Percentiles rank a stretch among this genome's conserved stretches.
phyloP scores from a whole-genome alignment of 2,888 invertebrate species.

The Tethea ocularis region DNA sequence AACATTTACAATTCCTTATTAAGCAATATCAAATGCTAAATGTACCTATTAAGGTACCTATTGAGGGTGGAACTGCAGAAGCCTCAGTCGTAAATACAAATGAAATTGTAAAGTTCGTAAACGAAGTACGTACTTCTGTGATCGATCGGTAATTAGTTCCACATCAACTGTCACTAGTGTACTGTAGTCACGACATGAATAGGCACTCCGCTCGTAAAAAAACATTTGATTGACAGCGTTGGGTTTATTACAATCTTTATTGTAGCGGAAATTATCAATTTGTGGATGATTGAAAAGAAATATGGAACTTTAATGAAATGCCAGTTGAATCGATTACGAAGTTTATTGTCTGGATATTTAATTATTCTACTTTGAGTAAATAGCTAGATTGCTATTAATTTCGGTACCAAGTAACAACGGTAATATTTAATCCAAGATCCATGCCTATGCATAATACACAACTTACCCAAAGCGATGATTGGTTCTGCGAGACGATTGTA shows the following conservation, averaged over 20 bases:
- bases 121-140: constrained; percentile 29
- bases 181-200: background rate
- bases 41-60: too few species aligned
- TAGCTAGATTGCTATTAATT: too few species aligned
- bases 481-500: too few species aligned
- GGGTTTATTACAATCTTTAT: background rate
- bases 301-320: background rate
- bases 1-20: background rate
- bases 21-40: background rate
- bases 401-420: too few species aligned
- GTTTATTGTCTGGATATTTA: background rate
- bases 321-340: background rate
- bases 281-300: background rate
- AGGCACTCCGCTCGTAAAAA: too few species aligned
- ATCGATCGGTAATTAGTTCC: constrained; percentile 38
- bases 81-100: constrained; percentile 6
- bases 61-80: background rate
- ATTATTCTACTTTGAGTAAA: too few species aligned
- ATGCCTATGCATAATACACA: too few species aligned
- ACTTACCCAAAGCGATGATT: too few species aligned
- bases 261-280: background rate
- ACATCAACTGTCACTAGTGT: constrained; percentile 22
- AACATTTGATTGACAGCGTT: background rate
- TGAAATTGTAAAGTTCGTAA: constrained; percentile 34
- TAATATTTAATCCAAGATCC: too few species aligned